Conservation (phyloP, 2,113 vertebrate genomes). For the Mustela lutreola region DNA sequence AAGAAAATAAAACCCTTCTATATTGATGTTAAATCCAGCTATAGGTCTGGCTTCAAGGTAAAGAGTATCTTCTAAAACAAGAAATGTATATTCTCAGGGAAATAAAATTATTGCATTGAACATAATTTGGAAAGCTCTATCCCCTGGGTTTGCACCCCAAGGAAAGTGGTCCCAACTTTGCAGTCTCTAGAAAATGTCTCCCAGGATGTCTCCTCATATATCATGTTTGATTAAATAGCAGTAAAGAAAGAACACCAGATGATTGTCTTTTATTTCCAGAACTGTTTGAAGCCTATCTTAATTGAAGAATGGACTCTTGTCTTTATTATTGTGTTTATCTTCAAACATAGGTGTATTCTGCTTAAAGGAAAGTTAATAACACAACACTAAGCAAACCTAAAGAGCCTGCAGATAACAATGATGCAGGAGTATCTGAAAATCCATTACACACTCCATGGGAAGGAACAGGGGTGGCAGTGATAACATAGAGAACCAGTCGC, state of each 20-base stretch:
- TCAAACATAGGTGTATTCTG: neutral
- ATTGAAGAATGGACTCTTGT: neutral
- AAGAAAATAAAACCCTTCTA: neutral
- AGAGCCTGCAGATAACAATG: neutral
- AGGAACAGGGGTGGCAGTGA: neutral
- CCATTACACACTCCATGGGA: too few species aligned
- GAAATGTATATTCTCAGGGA: too few species aligned
- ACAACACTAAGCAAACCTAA: neutral
- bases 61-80: neutral
- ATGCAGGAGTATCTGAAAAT: neutral
- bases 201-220: neutral
- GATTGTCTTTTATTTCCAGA: neutral
- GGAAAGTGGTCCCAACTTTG: neutral
- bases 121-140: neutral
- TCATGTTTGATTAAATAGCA: neutral
- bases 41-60: neutral
- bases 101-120: neutral
- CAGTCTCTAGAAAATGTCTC: neutral
- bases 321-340: neutral
- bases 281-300: neutral
- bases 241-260: neutral
- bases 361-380: neutral
- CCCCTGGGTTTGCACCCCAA: neutral
- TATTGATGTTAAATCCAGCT: neutral
- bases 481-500: fast-evolving